phyloP scores from a whole-genome alignment of 35 echinoderm and acorn worm species.

The Holothuria glaberrima region DNA sequence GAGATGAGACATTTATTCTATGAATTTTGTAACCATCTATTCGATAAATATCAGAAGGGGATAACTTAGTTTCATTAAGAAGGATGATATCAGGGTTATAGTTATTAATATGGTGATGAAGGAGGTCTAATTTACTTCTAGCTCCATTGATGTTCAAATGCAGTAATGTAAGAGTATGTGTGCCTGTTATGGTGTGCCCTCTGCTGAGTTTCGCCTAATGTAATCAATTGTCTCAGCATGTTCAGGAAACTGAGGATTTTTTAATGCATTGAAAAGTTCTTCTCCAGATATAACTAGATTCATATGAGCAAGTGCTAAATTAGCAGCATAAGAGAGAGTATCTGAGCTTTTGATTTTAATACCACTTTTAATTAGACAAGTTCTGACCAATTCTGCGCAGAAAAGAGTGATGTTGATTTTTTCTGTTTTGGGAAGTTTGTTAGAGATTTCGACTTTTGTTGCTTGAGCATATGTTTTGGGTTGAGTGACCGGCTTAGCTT shows the following conservation, averaged over 20 bases:
- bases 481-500: background rate
- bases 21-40: background rate
- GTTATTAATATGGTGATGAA: background rate
- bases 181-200: no score
- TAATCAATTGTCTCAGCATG: background rate
- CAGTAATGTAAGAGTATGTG: background rate
- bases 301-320: background rate
- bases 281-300: background rate
- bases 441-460: background rate
- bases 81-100: background rate
- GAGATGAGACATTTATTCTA: background rate
- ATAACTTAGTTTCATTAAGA: slow-evolving; percentile 23
- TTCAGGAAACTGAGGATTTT: background rate
- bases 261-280: background rate
- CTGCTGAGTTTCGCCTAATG: background rate
- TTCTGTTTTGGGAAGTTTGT: background rate
- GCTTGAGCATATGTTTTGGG: background rate
- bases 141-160: slow-evolving; percentile 17
- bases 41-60: background rate
- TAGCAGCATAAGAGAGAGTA: background rate
- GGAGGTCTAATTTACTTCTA: background rate
- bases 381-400: background rate
- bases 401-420: slow-evolving; percentile 5
- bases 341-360: background rate
- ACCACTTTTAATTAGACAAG: background rate